Evolutionary conservation across 2,113 vertebrate genomes (phyloP), one percentile per base, ranked within the genome.

Genomic region (Pomatorhinus ruficollis): DNA sequence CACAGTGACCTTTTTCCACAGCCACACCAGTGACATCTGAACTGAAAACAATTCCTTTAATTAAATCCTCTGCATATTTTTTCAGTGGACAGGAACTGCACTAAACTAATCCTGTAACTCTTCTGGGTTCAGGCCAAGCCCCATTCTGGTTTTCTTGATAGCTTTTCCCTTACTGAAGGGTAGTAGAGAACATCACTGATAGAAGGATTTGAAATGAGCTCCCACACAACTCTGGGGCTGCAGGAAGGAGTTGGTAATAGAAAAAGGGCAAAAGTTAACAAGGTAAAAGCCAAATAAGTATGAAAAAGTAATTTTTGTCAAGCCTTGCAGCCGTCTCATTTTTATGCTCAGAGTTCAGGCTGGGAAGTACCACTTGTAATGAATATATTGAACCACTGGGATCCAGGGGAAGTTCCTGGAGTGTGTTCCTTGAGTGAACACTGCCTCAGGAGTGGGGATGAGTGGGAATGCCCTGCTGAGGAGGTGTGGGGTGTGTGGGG

Each of bases 361-460:
- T 88, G 82, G 52, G 30, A 68, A 44, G 53, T 15, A 18, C 9
- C 8, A 6, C 11, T 28, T n/a, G 33, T 1, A 4, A 39, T 27
- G 5, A 40, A 18, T 15, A 0, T 20, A 23, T 9, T 20, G 59
- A 53, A 60, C 12, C 37, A 9, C 10, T 23, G 22, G 53, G 20
- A 33, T 20, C 11, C 18, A 50, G 79, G 59, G 54, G 4, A 50
- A 42, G 44, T 20, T 60, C 40, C 12, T 65, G 35, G 21, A 40
- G 70, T 35, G 42, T 1, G 5, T 12, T 57, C n/a, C 60, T 23
- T 5, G 42, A n/a, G 60, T 5, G 4, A n/a, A 4, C 14, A 8
- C 10, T 39, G 7, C 40, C 42, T 1, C 5, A 10, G 19, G 35
- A 20, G 45, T 3, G 27, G 31, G 3, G 5, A 3, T 19, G 37